A percentile compares a stretch with the other conserved stretches of the same genome.
Evolutionary conservation across 2,113 vertebrate genomes (phyloP).

Genomic region (Ptilonorhynchus violaceus): DNA sequence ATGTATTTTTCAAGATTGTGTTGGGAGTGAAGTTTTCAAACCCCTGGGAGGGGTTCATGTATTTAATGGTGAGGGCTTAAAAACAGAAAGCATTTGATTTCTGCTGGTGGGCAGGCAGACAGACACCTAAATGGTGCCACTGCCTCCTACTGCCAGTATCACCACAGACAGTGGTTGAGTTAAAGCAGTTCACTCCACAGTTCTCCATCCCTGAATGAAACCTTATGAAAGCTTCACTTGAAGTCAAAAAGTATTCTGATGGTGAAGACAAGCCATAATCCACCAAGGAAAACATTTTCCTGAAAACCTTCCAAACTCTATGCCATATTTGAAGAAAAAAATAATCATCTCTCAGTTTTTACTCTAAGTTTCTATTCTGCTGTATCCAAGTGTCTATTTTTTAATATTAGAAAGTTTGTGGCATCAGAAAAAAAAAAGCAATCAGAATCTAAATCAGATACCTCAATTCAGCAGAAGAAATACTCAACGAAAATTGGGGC

Average conservation of each 20-base stretch:
- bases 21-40: not conserved
- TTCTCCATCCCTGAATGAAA: not conserved
- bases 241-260: not conserved
- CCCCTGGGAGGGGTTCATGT: accelerated
- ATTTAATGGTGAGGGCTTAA: not conserved
- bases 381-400: not conserved
- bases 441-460: not conserved
- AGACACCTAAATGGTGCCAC: not conserved
- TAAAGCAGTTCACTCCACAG: not conserved
- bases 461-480: not conserved
- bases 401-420: not conserved
- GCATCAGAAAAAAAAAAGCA: not conserved
- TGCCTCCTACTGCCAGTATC: not conserved
- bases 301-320: not conserved
- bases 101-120: not conserved
- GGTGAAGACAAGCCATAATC: not conserved
- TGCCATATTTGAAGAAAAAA: not conserved
- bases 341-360: not conserved
- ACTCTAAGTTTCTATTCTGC: not conserved
- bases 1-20: not conserved
- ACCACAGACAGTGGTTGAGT: not conserved
- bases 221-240: not conserved
- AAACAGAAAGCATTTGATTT: not conserved
- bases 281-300: not conserved
- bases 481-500: not conserved